Conservation (phyloP, 1,140 invertebrate species). For the Coptotermes formosanus region DNA sequence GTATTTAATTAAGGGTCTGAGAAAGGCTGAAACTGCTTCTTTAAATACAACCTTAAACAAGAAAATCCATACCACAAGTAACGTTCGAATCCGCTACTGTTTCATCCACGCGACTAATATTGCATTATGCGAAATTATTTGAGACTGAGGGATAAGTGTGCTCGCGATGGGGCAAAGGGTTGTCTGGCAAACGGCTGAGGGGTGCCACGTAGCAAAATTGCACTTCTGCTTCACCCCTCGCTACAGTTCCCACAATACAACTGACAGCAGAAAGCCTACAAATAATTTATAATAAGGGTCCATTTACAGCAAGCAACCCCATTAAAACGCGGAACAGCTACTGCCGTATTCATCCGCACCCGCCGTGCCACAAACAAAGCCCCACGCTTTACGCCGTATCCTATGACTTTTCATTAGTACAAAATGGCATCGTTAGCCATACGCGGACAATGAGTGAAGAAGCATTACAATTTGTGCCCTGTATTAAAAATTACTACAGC, state of each 20-base stretch:
- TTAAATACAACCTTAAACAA: too few relatives aligned
- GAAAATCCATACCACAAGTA: too few relatives aligned
- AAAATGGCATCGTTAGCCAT: neutral
- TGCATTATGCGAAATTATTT: too few relatives aligned
- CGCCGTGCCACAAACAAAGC: neutral
- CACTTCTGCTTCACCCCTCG: neutral
- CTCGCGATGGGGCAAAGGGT: too few relatives aligned
- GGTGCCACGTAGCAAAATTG: neutral
- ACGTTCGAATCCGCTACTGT: too few relatives aligned
- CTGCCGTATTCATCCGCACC: neutral
- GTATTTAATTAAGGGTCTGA: too few relatives aligned
- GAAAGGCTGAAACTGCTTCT: too few relatives aligned
- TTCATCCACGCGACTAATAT: too few relatives aligned
- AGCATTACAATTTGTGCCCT: neutral
- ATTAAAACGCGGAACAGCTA: neutral
- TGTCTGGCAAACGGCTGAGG: too few relatives aligned
- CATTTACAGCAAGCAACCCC: neutral
- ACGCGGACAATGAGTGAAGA: neutral
- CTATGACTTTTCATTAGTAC: slow-evolving; percentile 7
- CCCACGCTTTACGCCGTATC: neutral
- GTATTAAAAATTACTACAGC: too few relatives aligned
- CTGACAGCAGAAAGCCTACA: neutral
- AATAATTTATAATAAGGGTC: slow-evolving; percentile 6
- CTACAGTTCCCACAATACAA: neutral
- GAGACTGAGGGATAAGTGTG: too few relatives aligned